Base-by-base conservation (phyloP, 2,797 vertebrate species). In the Pseudochirops corinnae region DNA sequence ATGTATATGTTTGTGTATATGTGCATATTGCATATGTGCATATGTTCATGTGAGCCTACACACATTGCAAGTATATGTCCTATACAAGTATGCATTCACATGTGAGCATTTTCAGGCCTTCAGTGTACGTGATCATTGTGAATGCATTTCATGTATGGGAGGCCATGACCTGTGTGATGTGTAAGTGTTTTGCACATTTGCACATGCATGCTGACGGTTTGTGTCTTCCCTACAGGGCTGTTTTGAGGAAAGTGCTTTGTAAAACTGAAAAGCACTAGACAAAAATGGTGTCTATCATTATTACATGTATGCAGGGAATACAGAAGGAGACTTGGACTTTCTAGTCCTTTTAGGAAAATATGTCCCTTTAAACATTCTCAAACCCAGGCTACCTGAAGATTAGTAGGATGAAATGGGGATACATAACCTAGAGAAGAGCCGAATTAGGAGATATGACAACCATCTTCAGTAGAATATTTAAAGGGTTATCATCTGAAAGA, bases 161-260 rank as follows among this genome's bases (percentile, higher is more conserved):
- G 74, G 57, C 11, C 53, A 0, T 12, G 16, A 56, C 24, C 60
- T 58, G 46, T 5, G 52, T 0, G 9, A 39, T 3, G 90, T 33
- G 67, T 95, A 96, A 92, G 10, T 1, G 56, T 58, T 93, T 50
- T 4, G 91, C 97, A 97, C 94, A 60, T 96, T 96, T 91, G 52
- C 93, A 94, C 53, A 12, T 94, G 93, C 0, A 82, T 93, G 94
- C 18, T 92, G 55, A 3, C 6, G 33, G 52, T 87, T 11, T 46
- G 7, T 39, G 6, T 39, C 16, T 39, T 74, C 31, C 31, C 29
- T 62, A 3, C 13, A 33, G 60, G 33, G 62, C 1, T 74, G 5
- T 74, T 74, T 39, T 74, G 16, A 74, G 16, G 5, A 74, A 74
- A 39, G 5, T 74, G 33, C 62, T 39, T 39, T 74, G 62, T n/a